Percentiles rank a stretch among this genome's conserved stretches.
Conservation (phyloP, 2,113 vertebrate genomes). For the Tretioscincus oriximinensis region DNA sequence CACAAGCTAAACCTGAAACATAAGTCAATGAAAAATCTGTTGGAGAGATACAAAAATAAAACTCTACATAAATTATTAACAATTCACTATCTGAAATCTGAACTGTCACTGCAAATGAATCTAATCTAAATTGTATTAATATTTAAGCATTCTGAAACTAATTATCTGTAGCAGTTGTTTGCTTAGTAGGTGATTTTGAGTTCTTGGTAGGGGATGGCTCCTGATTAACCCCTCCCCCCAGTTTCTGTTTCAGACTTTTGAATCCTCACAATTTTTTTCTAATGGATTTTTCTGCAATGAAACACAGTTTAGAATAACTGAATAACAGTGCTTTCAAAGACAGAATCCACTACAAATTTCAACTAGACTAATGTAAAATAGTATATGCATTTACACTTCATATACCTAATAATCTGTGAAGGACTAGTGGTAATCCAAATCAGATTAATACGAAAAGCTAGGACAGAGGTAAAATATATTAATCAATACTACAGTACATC, state of each 20-base stretch:
- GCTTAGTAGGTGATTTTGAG: not conserved
- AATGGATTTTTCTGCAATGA: not conserved
- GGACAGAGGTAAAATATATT: too few relatives aligned
- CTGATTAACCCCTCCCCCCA: not conserved
- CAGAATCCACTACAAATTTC: not conserved
- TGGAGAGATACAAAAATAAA: not conserved
- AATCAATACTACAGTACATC: too few relatives aligned
- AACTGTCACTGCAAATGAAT: not conserved
- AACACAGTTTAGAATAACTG: not conserved
- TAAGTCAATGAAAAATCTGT: not conserved
- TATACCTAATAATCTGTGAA: too few relatives aligned
- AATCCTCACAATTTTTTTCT: not conserved
- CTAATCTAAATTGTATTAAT: not conserved
- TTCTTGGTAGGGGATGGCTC: not conserved
- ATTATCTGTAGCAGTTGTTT: not conserved
- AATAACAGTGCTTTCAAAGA: not conserved
- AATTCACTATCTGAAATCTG: constrained; percentile 7
- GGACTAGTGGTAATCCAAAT: too few relatives aligned
- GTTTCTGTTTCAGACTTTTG: not conserved
- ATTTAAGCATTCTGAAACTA: not conserved
- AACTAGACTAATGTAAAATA: too few relatives aligned
- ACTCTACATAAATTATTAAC: not conserved
- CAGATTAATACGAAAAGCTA: too few relatives aligned
- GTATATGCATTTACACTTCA: too few relatives aligned
- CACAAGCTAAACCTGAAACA: not conserved